Percentiles rank a stretch among this genome's conserved stretches.
Conservation (phyloP, 1,140 invertebrate species). For the Diprion similis region DNA sequence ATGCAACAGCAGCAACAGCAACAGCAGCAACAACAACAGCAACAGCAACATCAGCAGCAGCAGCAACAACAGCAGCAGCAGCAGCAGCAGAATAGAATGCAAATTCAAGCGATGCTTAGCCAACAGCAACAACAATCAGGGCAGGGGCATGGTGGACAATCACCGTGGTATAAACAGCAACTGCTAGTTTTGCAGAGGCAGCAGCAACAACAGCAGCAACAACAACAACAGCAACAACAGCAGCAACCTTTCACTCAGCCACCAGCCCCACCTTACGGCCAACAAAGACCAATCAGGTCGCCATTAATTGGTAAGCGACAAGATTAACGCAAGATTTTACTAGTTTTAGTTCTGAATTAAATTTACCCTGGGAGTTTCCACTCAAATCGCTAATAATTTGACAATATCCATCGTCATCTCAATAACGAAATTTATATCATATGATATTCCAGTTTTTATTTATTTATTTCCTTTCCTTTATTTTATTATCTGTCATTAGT, state of each 20-base stretch:
- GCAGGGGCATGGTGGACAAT: slow-evolving; percentile 44
- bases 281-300: slow-evolving; percentile 55
- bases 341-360: slow-evolving; percentile 3
- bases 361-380: no score
- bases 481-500: not conserved
- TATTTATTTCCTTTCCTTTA: not conserved
- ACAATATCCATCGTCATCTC: no score
- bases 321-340: slow-evolving; percentile 1
- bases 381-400: no score
- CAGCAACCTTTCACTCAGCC: slow-evolving; percentile 58
- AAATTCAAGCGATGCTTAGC: slow-evolving; percentile 56
- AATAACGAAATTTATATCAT: no score
- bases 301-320: slow-evolving; percentile 50
- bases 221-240: slow-evolving; percentile 50
- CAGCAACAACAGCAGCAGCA: slow-evolving; percentile 49
- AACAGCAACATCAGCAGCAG: slow-evolving; percentile 50
- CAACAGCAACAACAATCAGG: slow-evolving; percentile 54
- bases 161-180: slow-evolving; percentile 59
- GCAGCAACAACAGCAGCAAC: slow-evolving; percentile 50
- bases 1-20: slow-evolving; percentile 58
- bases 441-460: not conserved
- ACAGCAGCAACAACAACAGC: slow-evolving; percentile 58
- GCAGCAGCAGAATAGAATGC: slow-evolving; percentile 50
- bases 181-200: slow-evolving; percentile 11
- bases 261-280: slow-evolving; percentile 57